Evolutionary conservation across 2,888 invertebrate species (phyloP).

Genomic region (Tenthredo distinguenda): DNA sequence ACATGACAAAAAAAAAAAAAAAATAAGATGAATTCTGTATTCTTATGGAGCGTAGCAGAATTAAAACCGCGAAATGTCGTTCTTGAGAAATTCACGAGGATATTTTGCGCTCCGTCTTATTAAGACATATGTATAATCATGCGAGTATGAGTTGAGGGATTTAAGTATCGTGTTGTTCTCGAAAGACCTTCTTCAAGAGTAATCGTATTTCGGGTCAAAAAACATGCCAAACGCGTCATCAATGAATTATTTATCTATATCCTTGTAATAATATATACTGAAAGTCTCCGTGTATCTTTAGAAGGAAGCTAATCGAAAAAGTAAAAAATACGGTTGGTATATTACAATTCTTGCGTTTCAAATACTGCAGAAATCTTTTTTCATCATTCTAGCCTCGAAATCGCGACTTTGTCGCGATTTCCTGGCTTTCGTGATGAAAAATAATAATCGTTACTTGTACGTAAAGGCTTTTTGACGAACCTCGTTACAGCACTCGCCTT

Average conservation of each 20-base stretch:
- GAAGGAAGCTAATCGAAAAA: not conserved
- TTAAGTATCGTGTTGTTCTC: not conserved
- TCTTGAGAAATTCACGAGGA: not conserved
- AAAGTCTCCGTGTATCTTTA: not conserved
- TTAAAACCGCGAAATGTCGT: not conserved
- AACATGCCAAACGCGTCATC: not conserved
- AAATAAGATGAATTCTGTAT: not conserved
- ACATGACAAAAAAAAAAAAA: not conserved
- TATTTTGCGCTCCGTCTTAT: not conserved
- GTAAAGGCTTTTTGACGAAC: too few relatives aligned
- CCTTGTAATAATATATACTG: not conserved
- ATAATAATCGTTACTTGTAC: too few relatives aligned
- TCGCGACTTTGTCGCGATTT: too few relatives aligned
- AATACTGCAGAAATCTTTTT: not conserved
- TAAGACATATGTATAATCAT: not conserved
- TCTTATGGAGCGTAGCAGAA: not conserved
- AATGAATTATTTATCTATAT: not conserved
- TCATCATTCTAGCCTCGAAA: too few relatives aligned
- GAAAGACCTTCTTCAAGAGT: not conserved
- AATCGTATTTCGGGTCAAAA: not conserved
- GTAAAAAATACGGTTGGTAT: not conserved
- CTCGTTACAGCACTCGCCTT: too few relatives aligned
- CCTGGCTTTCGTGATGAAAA: too few relatives aligned
- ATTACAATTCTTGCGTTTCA: not conserved
- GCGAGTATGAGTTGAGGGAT: not conserved